Conservation (phyloP, 1,140 invertebrate genomes). For the Mactra quadrangularis region DNA sequence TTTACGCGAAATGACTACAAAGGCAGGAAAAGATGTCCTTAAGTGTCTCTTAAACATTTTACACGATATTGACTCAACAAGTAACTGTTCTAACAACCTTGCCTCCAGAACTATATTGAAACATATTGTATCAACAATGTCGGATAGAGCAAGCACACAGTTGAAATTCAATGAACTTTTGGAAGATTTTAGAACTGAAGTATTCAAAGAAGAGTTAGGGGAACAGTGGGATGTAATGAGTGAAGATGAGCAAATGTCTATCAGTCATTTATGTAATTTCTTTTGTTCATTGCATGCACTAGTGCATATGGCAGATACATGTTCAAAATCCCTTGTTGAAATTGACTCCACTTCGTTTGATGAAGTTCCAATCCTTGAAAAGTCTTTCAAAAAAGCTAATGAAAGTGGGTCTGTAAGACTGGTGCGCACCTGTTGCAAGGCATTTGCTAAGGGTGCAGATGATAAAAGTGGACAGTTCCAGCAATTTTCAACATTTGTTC, state of each 20-base stretch:
- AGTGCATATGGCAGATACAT: slow-evolving; percentile 12
- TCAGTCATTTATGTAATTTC: background rate
- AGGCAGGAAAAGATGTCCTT: slow-evolving; percentile 44
- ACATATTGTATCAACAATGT: background rate
- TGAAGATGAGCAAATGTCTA: background rate
- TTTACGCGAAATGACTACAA: slow-evolving; percentile 38
- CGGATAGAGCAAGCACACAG: background rate
- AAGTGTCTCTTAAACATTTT: slow-evolving; percentile 49
- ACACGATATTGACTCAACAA: slow-evolving; percentile 33
- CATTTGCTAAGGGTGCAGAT: slow-evolving; percentile 2
- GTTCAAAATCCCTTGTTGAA: background rate
- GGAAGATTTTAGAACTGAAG: background rate
- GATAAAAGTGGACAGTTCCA: slow-evolving; percentile 1
- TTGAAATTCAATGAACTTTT: slow-evolving; percentile 11
- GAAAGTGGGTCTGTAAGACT: background rate
- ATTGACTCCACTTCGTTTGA: background rate
- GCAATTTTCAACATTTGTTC: background rate
- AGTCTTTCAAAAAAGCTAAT: slow-evolving; percentile 7
- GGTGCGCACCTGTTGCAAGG: background rate
- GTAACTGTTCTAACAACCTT: background rate
- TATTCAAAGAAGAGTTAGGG: background rate
- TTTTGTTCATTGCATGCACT: background rate
- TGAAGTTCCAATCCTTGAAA: background rate
- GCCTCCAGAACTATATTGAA: background rate
- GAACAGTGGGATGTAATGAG: background rate